phyloP scores from a whole-genome alignment of 2,888 invertebrate species.

The Polydesmus complanatus region DNA sequence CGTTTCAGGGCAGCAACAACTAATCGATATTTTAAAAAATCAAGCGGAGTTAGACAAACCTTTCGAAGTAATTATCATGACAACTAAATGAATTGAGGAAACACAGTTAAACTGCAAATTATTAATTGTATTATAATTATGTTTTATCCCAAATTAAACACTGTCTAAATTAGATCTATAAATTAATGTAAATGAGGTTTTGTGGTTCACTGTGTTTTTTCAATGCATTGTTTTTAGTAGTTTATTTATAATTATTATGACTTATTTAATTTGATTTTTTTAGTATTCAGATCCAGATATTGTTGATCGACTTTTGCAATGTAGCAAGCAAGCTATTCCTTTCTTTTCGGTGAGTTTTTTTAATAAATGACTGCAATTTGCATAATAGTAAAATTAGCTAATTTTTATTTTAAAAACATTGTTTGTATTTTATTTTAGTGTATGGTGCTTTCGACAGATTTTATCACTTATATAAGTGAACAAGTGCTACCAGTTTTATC shows the following conservation, averaged over 20 bases:
- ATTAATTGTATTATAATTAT: no score
- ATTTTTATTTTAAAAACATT: neutral
- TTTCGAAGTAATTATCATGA: constrained; percentile 28
- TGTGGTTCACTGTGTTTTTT: no score
- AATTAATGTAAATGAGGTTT: no score
- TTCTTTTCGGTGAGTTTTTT: constrained; percentile 73
- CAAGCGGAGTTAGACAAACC: constrained; percentile 61
- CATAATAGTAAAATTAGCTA: constrained; percentile 12
- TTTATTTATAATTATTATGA: neutral
- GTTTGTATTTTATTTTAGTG: constrained; percentile 42
- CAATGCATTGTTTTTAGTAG: neutral
- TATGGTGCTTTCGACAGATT: constrained; percentile 70
- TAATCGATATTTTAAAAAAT: constrained; percentile 70
- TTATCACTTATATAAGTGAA: constrained; percentile 68
- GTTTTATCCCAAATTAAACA: no score
- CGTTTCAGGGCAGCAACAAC: constrained; percentile 67
- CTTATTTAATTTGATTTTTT: constrained; percentile 16
- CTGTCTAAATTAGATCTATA: no score
- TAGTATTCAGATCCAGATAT: constrained; percentile 33
- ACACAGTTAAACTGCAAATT: no score
- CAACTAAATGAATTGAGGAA: neutral
- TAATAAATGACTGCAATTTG: constrained; percentile 14
- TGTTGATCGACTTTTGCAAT: constrained; percentile 63
- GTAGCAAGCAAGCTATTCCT: constrained; percentile 69
- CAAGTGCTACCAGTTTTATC: constrained; percentile 57